These are phyloP conservation scores for Pseudomyrmex sp. DNA, from an alignment of 1,140 invertebrate genomes.

Conservation along the genomic window DNA sequence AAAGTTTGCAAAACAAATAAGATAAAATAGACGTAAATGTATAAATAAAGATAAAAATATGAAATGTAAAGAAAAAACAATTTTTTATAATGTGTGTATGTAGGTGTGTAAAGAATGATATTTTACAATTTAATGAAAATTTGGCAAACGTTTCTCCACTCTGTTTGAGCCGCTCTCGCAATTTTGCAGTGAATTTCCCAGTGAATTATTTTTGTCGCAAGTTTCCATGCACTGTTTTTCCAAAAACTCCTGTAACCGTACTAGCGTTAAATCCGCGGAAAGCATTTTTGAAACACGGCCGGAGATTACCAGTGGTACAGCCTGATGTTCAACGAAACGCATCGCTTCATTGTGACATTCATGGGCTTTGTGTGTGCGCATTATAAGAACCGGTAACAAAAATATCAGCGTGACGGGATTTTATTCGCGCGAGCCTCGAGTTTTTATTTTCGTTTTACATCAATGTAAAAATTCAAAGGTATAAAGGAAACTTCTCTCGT, in stretches of 20 bases:
- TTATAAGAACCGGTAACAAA: background rate
- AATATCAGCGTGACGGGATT: slow-evolving; percentile 17
- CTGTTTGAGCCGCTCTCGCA: background rate
- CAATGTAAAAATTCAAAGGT: no score
- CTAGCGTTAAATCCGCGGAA: slow-evolving; percentile 11
- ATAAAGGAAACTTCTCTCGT: no score
- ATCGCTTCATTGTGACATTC: slow-evolving; percentile 20
- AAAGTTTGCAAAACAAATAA: no score
- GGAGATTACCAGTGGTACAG: slow-evolving; percentile 20
- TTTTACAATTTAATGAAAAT: no score
- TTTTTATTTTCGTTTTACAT: background rate
- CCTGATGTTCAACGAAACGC: slow-evolving; percentile 27
- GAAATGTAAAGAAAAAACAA: no score
- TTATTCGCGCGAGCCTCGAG: background rate
- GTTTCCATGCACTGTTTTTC: slow-evolving; percentile 29
- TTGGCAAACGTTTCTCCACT: background rate
- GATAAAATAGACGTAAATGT: no score
- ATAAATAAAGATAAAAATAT: no score
- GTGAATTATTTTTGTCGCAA: slow-evolving; percentile 11
- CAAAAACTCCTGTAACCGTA: slow-evolving; percentile 1
- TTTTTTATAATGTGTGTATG: no score
- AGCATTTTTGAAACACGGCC: slow-evolving; percentile 34
- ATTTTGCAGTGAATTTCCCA: background rate
- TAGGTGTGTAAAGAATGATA: background rate
- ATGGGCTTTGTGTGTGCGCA: background rate